Percentiles rank a stretch among this genome's conserved stretches.
Conservation (phyloP, 2,888 invertebrate species). For the Drosophila limbata region DNA sequence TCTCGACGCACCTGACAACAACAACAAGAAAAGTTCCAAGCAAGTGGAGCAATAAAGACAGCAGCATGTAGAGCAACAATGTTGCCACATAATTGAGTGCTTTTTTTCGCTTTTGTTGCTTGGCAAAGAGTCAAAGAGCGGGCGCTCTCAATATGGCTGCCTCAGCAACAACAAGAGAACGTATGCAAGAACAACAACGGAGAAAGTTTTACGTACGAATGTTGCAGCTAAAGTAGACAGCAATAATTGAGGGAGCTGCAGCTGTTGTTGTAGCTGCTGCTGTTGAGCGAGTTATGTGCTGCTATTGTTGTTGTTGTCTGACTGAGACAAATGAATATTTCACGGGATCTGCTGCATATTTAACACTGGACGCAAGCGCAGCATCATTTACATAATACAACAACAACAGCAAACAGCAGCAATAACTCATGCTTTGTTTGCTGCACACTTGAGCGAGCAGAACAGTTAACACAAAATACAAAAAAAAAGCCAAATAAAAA, state of each 20-base stretch:
- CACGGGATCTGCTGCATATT: conserved; percentile 54
- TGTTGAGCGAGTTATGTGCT: conserved; percentile 22
- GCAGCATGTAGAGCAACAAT: conserved; percentile 55
- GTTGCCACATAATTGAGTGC: conserved; percentile 61
- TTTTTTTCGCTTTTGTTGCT: not conserved
- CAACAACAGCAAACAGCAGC: conserved; percentile 21
- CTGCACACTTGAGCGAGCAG: conserved; percentile 53
- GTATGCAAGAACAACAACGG: conserved; percentile 66
- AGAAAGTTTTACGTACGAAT: conserved; percentile 61
- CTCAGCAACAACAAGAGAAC: conserved; percentile 41
- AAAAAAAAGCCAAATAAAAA: conserved; percentile 40
- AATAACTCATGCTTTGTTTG: conserved; percentile 46
- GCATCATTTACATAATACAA: conserved; percentile 59
- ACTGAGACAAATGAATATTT: conserved; percentile 55
- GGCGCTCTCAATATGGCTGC: conserved; percentile 43
- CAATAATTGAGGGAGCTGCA: conserved; percentile 44
- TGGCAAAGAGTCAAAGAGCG: conserved; percentile 20
- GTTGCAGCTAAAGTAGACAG: conserved; percentile 43
- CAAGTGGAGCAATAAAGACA: conserved; percentile 31
- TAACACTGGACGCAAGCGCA: conserved; percentile 39
- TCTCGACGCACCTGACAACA: conserved; percentile 70
- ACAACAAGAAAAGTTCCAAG: conserved; percentile 48
- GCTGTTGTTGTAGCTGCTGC: conserved; percentile 21
- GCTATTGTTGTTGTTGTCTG: conserved; percentile 16
- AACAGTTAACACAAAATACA: conserved; percentile 28